Conservation (phyloP, 1,140 invertebrate genomes). For the Dendrolimus kikuchii region DNA sequence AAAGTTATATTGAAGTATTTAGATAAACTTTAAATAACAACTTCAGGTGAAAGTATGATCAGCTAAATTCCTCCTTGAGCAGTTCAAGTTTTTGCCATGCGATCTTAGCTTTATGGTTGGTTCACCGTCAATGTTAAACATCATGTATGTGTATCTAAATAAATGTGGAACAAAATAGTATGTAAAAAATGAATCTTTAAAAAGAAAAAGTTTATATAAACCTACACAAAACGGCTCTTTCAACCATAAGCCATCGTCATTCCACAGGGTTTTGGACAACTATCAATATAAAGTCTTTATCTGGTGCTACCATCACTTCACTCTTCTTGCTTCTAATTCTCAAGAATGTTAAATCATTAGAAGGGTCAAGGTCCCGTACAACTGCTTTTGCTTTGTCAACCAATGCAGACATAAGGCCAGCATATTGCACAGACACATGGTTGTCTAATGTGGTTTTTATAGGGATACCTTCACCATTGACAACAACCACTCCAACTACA, state of each 20-base stretch:
- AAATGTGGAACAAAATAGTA: neutral
- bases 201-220: neutral
- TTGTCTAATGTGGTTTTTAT: constrained; percentile 86
- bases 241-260: constrained; percentile 34
- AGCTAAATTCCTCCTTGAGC: too few species aligned
- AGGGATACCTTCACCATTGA: constrained; percentile 84
- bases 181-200: neutral
- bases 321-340: constrained; percentile 91
- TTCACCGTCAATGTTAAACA: too few species aligned
- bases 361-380: constrained; percentile 83
- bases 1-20: too few species aligned
- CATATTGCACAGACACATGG: constrained; percentile 81
- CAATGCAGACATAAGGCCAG: constrained; percentile 78
- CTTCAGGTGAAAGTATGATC: too few species aligned
- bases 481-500: constrained; percentile 80
- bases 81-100: too few species aligned
- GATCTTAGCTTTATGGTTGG: too few species aligned
- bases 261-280: constrained; percentile 78
- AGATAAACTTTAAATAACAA: too few species aligned
- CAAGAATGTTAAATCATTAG: constrained; percentile 86
- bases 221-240: constrained; percentile 1
- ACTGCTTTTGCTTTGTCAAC: constrained; percentile 80
- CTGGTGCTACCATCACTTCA: constrained; percentile 93
- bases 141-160: neutral
- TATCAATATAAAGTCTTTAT: constrained; percentile 80